Evolutionary conservation across 2,888 invertebrate species (phyloP), one percentile per base, ranked within the genome.

Genomic region (Patella caerulea): DNA sequence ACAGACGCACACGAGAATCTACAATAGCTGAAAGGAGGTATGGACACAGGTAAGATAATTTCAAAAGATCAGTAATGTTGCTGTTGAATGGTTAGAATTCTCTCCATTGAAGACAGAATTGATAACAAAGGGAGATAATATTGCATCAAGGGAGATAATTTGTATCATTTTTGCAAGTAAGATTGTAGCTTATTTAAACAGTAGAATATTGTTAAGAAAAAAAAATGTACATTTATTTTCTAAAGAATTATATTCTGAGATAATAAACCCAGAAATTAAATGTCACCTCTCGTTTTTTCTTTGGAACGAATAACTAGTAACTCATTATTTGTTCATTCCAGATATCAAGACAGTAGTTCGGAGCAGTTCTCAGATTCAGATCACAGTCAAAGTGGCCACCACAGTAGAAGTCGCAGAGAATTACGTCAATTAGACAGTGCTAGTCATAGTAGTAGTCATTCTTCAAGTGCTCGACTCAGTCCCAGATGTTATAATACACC

Each of bases 321-420:
- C 7, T 34, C 34, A 34, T 34, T 34, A 34, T 4, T 3, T 34
- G 34, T 45, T 45, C n/a, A 52, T 59, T 75, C 3, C 72, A 78
- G 79, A 72, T 77, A 88, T 71, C 83, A 83, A 9, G 87, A 86
- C 73, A 87, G 87, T 78, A 88, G 88, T 79, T 88, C 88, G 14
- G 88, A 88, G 78, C 87, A 86, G 79, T 86, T 78, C 76, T 86
- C 86, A 78, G 88, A 88, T 78, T 87, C 87, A 0, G 88, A 88
- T 79, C 86, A 86, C 55, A 86, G 86, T 78, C 85, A 73, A 29
- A 55, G 78, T 15, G 72, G 78, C 53, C 59, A 72, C 12, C 70
- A 55, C 7, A 52, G 71, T 7, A 72, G 74, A 59, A 72, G 73
- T 12, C 73, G 85, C 24, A 79, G 82, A 11, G 84, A 87, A 73